phyloP scores from a whole-genome alignment of 1,140 invertebrate genomes.

The Pemphigus obesinymphae region DNA sequence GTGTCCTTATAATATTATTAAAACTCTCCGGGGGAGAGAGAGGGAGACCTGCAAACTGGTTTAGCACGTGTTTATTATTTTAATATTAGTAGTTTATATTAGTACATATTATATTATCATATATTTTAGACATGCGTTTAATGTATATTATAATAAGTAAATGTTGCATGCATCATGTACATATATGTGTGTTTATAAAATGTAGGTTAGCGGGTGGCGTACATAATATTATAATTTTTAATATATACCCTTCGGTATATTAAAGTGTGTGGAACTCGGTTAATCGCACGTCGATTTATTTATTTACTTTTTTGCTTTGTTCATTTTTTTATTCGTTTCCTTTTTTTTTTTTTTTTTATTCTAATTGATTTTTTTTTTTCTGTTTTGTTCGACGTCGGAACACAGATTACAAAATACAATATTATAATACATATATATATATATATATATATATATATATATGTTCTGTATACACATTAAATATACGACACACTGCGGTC shows the following conservation, averaged over 20 bases:
- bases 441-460: no score
- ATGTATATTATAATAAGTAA: background rate
- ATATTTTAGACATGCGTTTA: background rate
- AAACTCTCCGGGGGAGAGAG: background rate
- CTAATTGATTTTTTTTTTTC: background rate
- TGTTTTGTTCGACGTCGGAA: background rate
- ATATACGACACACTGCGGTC: background rate
- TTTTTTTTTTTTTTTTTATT: background rate
- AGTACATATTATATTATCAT: background rate
- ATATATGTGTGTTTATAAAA: background rate
- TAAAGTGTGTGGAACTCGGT: background rate
- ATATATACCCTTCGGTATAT: background rate
- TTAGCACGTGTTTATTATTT: slow-evolving; percentile 12
- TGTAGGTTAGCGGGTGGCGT: slow-evolving; percentile 10
- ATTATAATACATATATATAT: no score
- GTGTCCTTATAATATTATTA: background rate
- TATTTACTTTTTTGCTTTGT: background rate
- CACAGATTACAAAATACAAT: no score
- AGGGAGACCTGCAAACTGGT: background rate
- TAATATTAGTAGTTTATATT: background rate
- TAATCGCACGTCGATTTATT: background rate
- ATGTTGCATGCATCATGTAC: background rate
- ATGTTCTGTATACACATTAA: background rate
- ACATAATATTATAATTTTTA: background rate
- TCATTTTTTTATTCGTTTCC: background rate